Evolutionary conservation across 2,888 invertebrate species (phyloP).

Genomic region (Ophion ventricosus): DNA sequence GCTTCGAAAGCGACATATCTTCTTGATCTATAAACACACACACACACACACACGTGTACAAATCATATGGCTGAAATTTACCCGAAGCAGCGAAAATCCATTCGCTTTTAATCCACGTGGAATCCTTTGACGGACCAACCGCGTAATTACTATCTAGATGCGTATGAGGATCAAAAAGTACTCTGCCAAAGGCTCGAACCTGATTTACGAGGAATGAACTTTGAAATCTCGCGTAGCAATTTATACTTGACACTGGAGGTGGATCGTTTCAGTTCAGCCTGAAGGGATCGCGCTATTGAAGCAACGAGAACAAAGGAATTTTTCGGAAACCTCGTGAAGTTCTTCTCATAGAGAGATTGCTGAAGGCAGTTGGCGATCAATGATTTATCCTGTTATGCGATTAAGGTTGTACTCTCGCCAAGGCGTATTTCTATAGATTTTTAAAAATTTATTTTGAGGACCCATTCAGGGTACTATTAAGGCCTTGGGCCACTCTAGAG

Average conservation of each 20-base stretch:
- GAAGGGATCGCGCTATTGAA: neutral
- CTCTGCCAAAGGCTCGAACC: constrained; percentile 9
- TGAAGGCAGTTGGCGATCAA: neutral
- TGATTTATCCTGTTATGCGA: neutral
- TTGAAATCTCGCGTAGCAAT: neutral
- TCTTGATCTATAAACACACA: neutral
- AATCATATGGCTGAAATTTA: neutral
- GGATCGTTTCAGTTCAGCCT: neutral
- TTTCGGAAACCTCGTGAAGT: constrained; percentile 20
- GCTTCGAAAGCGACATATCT: constrained; percentile 39
- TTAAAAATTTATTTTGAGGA: no score
- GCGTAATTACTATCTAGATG: neutral
- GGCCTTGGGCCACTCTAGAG: no score
- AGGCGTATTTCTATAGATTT: no score
- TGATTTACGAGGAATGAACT: neutral
- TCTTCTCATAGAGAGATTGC: neutral
- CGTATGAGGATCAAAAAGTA: neutral
- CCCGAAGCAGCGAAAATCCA: neutral
- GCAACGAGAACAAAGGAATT: constrained; percentile 17
- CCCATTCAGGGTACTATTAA: no score
- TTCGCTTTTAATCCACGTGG: neutral
- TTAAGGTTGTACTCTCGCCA: neutral
- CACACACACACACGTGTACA: neutral
- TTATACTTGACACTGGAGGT: neutral
- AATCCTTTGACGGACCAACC: constrained; percentile 18